Conservation (phyloP, 2,113 vertebrate species). For the Psittacus erithacus region DNA sequence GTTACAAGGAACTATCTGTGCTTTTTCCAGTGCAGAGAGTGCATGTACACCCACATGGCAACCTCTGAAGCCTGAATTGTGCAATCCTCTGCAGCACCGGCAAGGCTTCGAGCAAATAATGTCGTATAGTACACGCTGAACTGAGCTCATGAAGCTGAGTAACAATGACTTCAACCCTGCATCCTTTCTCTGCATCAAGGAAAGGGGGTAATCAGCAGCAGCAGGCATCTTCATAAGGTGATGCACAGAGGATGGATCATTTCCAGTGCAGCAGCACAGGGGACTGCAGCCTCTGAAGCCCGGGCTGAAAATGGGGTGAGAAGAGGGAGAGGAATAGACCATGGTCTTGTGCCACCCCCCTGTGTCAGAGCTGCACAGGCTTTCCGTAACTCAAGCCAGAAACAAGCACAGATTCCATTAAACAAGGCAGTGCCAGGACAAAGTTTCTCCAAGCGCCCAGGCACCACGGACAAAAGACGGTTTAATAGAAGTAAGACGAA, state of each 20-base stretch:
- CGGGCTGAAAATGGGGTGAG: not conserved
- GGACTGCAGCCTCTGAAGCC: not conserved
- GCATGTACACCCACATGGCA: not conserved
- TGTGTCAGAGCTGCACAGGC: not conserved
- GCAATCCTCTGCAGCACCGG: not conserved
- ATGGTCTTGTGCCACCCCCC: not conserved
- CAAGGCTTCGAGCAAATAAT: not conserved
- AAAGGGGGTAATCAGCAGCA: not conserved
- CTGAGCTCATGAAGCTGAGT: not conserved
- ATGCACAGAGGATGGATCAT: not conserved
- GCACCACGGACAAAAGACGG: not conserved
- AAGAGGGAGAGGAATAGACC: not conserved
- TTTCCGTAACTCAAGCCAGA: not conserved
- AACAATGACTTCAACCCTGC: not conserved
- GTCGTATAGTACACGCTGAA: fast-evolving
- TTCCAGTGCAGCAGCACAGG: not conserved
- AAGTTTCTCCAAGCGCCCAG: not conserved
- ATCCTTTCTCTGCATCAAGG: not conserved
- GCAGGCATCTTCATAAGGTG: not conserved
- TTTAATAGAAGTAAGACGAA: not conserved
- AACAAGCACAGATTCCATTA: not conserved
- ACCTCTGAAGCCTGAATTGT: not conserved
- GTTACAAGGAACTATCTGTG: constrained; percentile 22
- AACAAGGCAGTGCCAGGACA: not conserved
- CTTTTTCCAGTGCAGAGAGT: not conserved